Base-by-base conservation (phyloP, 2,888 invertebrate genomes). In the Nemurella pictetii region DNA sequence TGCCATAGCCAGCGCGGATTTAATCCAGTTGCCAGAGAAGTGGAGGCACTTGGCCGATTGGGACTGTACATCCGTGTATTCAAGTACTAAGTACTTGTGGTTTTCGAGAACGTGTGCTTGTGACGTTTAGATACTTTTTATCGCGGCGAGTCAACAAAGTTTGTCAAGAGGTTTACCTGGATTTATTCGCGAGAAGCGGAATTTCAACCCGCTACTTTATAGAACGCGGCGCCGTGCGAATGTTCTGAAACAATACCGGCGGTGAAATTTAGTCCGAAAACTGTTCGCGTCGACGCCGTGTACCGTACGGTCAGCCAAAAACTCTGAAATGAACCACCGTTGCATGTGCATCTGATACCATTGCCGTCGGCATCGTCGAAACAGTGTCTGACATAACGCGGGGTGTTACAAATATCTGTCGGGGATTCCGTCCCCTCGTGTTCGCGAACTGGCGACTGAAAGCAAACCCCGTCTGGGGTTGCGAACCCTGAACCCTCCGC, bases 381-480 rank as follows among this genome's bases (percentile, higher is more conserved):
- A 7, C 35, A 7, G 35, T 35, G 35, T 12, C 12, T 12, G 12
- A 35, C 5, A 35, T 4, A 35, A 35, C 35, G 35, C 12, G 35
- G 29, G 7, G 5, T 30, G 28, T 78, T 78, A 30, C 20, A 1
- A 78, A 30, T 30, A 5, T 2, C 20, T n/a, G 27, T 27, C 29
- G 83, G 82, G 80, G 85, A 35, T 80, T 86, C 20, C 84, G 25
- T 84, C 85, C 86, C 84, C 84, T 55, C 35, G 36, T 73, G 25
- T 32, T 32, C 74, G 55, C 32, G 32, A 36, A 26, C 32, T 83
- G 80, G 80, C 86, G 83, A 85, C 80, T 84, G 75, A 80, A 72
- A 55, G 84, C 26, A 29, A 84, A 28, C 84, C 83, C 28, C 87
- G 89, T 75, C 89, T 89, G 28, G 95, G 95, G 95, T 94, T 94